Evolutionary conservation across 2,797 vertebrate species (phyloP).

Genomic region (Enteromius argenteus): DNA sequence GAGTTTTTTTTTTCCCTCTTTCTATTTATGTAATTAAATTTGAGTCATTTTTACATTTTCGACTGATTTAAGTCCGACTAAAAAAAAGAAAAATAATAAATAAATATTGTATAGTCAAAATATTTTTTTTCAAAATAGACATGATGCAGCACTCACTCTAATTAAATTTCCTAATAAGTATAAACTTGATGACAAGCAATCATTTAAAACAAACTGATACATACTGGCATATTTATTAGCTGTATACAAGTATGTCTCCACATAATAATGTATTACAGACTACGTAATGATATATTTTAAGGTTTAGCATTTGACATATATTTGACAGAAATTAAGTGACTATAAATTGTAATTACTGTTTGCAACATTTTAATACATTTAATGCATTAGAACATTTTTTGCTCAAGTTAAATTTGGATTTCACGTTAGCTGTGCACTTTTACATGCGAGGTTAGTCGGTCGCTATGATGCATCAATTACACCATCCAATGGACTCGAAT

Average conservation of each 20-base stretch:
- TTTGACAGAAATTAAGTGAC: not conserved
- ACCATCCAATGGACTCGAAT: conserved; percentile 78
- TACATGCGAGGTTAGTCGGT: conserved; percentile 66
- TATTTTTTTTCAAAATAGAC: not conserved
- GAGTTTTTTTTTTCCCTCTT: too few relatives aligned
- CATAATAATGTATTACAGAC: not conserved
- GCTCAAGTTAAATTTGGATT: not conserved
- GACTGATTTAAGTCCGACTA: not conserved
- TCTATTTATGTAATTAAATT: not conserved
- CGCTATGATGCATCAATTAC: conserved; percentile 79
- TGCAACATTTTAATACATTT: not conserved
- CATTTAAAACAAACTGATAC: not conserved
- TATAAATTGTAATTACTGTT: not conserved
- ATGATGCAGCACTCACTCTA: not conserved
- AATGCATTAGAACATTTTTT: not conserved
- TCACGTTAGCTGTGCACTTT: conserved; percentile 4
- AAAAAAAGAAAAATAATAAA: too few relatives aligned
- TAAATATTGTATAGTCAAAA: not conserved
- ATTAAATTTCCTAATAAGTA: not conserved
- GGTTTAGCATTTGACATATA: not conserved
- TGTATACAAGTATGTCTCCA: not conserved
- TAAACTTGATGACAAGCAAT: not conserved
- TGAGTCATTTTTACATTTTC: not conserved
- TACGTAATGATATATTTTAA: not conserved
- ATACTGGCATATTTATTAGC: not conserved